Evolutionary conservation across 2,888 invertebrate genomes (phyloP).

Genomic region (Limnephilus rhombicus): DNA sequence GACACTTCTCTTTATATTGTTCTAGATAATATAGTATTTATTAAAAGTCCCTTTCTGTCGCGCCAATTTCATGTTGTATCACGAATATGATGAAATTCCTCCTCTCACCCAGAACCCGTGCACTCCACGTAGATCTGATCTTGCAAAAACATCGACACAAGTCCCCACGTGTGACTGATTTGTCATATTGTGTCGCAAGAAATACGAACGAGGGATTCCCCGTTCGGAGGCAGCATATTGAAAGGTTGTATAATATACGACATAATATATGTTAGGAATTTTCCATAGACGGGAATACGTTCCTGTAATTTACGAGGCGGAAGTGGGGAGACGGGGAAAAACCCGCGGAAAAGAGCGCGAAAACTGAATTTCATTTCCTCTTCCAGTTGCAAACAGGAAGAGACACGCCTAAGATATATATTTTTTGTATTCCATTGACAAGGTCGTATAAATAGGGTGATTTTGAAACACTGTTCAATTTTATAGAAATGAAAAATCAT

Average conservation of each 20-base stretch:
- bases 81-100: neutral
- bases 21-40: neutral
- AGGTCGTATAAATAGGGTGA: neutral
- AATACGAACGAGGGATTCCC: constrained; percentile 24
- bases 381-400: constrained; percentile 19
- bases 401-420: neutral
- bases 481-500: neutral
- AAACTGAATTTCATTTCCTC: constrained; percentile 68
- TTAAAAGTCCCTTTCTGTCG: neutral
- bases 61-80: neutral
- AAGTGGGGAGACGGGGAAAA: constrained; percentile 22
- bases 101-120: neutral
- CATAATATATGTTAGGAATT: constrained; percentile 32
- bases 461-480: neutral
- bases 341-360: constrained; percentile 41
- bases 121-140: constrained; percentile 6
- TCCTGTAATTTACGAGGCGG: constrained; percentile 63
- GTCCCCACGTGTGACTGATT: constrained; percentile 28
- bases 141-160: constrained; percentile 6
- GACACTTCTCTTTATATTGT: neutral
- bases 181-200: constrained; percentile 38
- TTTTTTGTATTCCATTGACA: constrained; percentile 21
- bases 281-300: constrained; percentile 56
- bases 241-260: constrained; percentile 32
- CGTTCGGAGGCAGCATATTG: constrained; percentile 38